These are phyloP conservation scores for Brenthis daphne DNA, from an alignment of 2,888 invertebrate genomes.

Conservation along the genomic window DNA sequence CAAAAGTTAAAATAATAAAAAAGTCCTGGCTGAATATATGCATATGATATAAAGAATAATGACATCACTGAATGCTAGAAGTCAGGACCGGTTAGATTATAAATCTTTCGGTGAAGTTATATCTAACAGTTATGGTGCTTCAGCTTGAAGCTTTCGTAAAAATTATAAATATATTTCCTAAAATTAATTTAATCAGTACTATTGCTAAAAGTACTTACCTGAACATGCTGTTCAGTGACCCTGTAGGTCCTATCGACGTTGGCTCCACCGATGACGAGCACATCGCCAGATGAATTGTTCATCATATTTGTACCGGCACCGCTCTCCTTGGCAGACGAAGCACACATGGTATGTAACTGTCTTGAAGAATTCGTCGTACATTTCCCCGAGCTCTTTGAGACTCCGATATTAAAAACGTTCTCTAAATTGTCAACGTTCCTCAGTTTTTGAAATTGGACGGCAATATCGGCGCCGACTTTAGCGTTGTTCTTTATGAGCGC, in stretches of 20 bases:
- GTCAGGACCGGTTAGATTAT: no score
- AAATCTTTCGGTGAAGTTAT: no score
- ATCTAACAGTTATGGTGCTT: no score
- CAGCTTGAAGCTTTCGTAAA: no score
- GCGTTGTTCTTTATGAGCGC: conserved; percentile 97
- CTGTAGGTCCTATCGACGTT: conserved; percentile 88
- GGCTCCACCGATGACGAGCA: conserved; percentile 90
- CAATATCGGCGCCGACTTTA: conserved; percentile 89
- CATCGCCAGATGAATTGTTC: conserved; percentile 51
- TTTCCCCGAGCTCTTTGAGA: conserved; percentile 44
- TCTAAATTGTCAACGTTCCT: conserved; percentile 55
- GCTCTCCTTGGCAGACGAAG: conserved; percentile 32
- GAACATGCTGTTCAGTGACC: conserved; percentile 82
- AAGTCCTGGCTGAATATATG: no score
- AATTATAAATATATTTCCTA: background rate
- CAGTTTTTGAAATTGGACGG: conserved; percentile 83
- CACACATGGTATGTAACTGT: conserved; percentile 60
- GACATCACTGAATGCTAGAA: no score
- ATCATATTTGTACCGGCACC: conserved; percentile 19
- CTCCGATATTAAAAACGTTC: conserved; percentile 56
- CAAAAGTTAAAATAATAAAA: no score
- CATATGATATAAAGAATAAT: no score
- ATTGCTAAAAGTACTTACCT: conserved; percentile 79
- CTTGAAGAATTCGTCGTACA: conserved; percentile 47
- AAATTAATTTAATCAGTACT: background rate